Percentiles rank a stretch among this genome's conserved stretches.
phyloP scores from a whole-genome alignment of 2,888 invertebrate species.

The Drosophila stalkeri region DNA sequence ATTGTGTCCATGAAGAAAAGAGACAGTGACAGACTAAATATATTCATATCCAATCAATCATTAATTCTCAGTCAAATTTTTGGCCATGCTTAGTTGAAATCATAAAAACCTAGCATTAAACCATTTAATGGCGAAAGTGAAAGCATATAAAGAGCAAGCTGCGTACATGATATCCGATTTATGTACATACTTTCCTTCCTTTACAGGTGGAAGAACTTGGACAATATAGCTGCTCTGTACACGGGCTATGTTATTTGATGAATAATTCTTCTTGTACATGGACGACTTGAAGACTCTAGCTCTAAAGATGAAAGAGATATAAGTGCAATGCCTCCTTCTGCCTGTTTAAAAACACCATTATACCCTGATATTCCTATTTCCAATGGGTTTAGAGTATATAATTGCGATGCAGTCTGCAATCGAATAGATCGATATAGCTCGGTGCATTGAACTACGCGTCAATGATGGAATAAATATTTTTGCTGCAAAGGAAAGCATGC shows the following conservation, averaged over 20 bases:
- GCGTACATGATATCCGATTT: slow-evolving; percentile 5
- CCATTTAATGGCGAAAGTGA: slow-evolving; percentile 24
- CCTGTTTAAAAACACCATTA: too few relatives aligned
- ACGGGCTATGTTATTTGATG: too few relatives aligned
- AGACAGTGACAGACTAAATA: slow-evolving; percentile 26
- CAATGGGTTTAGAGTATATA: too few relatives aligned
- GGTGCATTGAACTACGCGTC: slow-evolving; percentile 56
- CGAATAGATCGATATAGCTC: slow-evolving; percentile 52
- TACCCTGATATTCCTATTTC: too few relatives aligned
- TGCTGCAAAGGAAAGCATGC: not conserved
- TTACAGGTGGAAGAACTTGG: slow-evolving; percentile 7
- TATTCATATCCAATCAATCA: slow-evolving; percentile 55
- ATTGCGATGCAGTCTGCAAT: slow-evolving; percentile 61
- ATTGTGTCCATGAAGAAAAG: too few relatives aligned
- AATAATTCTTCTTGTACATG: too few relatives aligned
- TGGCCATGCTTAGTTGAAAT: slow-evolving; percentile 24
- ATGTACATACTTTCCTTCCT: slow-evolving; percentile 1
- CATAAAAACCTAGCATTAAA: slow-evolving; percentile 13
- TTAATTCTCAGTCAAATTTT: slow-evolving; percentile 56
- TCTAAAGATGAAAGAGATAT: too few relatives aligned
- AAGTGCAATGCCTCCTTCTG: too few relatives aligned
- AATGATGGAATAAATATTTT: slow-evolving; percentile 29
- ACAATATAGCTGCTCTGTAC: not conserved
- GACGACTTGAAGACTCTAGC: too few relatives aligned
- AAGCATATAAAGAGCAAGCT: slow-evolving; percentile 16